phyloP scores from a whole-genome alignment of 2,888 invertebrate genomes.

The Xestia sexstrigata region DNA sequence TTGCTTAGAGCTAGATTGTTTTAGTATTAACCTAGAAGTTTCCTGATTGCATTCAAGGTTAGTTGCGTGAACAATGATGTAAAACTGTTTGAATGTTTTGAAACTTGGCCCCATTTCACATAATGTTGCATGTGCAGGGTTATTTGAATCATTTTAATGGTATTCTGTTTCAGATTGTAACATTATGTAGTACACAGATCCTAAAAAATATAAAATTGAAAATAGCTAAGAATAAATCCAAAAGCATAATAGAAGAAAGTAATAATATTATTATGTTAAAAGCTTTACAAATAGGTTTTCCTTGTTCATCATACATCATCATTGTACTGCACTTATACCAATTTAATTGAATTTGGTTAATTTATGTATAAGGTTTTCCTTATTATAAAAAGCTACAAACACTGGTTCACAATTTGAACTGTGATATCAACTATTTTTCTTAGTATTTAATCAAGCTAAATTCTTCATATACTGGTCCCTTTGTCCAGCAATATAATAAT shows the following conservation, averaged over 20 bases:
- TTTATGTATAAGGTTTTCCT: constrained; percentile 9
- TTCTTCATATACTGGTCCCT: background rate
- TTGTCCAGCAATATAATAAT: constrained; percentile 7
- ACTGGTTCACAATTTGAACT: background rate
- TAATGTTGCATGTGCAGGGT: too few species aligned
- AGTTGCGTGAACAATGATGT: constrained; percentile 9
- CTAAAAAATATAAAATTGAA: background rate
- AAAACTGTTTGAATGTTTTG: constrained; percentile 10
- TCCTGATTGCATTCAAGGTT: constrained; percentile 41
- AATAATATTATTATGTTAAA: background rate
- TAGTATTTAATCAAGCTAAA: constrained; percentile 1
- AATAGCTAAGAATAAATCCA: background rate
- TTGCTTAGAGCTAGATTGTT: constrained; percentile 36
- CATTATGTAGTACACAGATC: background rate
- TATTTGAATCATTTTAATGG: constrained; percentile 2
- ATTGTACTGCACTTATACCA: background rate
- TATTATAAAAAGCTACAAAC: background rate
- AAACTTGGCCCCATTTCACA: constrained; percentile 21
- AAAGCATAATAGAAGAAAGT: background rate
- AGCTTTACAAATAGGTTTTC: background rate
- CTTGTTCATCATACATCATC: background rate
- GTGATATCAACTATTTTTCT: constrained; percentile 9
- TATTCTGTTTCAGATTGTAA: constrained; percentile 1
- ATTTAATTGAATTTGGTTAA: background rate
- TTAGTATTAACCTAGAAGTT: constrained; percentile 32